These are phyloP conservation scores for Troglohyphantes excavatus DNA, from an alignment of 2,888 invertebrate genomes.

Conservation along the genomic window DNA sequence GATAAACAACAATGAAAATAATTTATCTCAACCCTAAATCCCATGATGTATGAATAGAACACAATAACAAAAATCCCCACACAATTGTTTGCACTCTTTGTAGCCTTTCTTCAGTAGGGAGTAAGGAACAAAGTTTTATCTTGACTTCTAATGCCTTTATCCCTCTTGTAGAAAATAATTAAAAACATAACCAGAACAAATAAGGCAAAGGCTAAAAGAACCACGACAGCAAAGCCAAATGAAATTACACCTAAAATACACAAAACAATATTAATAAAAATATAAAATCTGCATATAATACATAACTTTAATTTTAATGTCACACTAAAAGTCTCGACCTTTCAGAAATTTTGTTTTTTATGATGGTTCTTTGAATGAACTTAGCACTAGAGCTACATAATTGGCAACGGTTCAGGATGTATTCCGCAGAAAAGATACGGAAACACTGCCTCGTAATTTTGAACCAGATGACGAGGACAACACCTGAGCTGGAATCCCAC, in stretches of 20 bases:
- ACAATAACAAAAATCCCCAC: not conserved
- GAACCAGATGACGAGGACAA: too few relatives aligned
- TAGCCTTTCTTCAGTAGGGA: slow-evolving; percentile 27
- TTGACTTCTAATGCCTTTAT: slow-evolving; percentile 32
- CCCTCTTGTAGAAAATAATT: slow-evolving; percentile 46
- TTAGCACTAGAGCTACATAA: too few relatives aligned
- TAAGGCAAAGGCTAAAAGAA: slow-evolving; percentile 46
- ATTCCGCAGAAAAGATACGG: too few relatives aligned
- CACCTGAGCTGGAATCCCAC: too few relatives aligned
- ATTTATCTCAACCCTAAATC: too few relatives aligned
- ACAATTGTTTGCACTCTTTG: not conserved
- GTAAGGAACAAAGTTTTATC: slow-evolving; percentile 56
- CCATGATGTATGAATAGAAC: not conserved
- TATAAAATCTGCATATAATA: not conserved
- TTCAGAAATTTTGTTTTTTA: too few relatives aligned
- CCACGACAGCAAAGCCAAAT: slow-evolving; percentile 53
- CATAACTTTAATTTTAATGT: not conserved
- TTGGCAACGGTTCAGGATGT: too few relatives aligned
- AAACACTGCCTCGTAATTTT: too few relatives aligned
- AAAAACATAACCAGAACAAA: slow-evolving; percentile 50
- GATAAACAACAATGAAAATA: too few relatives aligned
- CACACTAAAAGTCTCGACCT: too few relatives aligned
- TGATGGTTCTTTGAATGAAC: too few relatives aligned
- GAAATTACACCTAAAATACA: slow-evolving; percentile 42
- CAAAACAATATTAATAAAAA: not conserved